Percentiles rank a stretch among this genome's conserved stretches.
Conservation (phyloP, 2,888 invertebrate genomes). For the Melipona beecheii region DNA sequence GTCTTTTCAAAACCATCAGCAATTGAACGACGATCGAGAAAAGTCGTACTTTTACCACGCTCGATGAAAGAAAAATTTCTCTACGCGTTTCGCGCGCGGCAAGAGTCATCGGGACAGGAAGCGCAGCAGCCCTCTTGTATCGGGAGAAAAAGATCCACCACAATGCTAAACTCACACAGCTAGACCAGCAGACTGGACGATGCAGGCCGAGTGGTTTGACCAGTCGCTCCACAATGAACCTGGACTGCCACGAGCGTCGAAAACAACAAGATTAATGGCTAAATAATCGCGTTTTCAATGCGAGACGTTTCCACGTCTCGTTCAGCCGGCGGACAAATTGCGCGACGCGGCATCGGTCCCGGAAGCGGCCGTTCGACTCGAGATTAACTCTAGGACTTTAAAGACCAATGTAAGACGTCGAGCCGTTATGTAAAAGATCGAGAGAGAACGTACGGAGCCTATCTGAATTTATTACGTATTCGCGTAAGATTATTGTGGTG, state of each 20-base stretch:
- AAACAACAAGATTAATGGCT: conserved; percentile 34
- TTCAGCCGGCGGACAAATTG: conserved; percentile 16
- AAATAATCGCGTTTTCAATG: conserved; percentile 30
- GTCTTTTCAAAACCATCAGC: too few species aligned
- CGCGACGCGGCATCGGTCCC: conserved; percentile 17
- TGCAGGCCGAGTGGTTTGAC: conserved; percentile 18
- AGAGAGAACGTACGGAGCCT: too few species aligned
- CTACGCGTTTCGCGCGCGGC: conserved; percentile 4
- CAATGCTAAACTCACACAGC: conserved; percentile 12
- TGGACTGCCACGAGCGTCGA: conserved; percentile 15
- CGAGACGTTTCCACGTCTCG: conserved; percentile 9
- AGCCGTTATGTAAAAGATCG: too few species aligned
- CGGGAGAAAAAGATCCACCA: background rate
- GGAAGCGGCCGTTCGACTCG: conserved; percentile 1
- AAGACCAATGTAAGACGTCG: too few species aligned
- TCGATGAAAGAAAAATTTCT: background rate
- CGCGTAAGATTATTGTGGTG: too few species aligned
- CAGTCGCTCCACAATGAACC: conserved; percentile 16
- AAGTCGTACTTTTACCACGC: too few species aligned
- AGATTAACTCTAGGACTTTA: background rate
- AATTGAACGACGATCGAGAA: too few species aligned
- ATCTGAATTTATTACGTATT: too few species aligned
- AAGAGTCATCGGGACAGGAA: conserved; percentile 19
- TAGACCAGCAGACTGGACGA: background rate
- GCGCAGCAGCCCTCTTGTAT: background rate